These are phyloP conservation scores for Oryzias javanicus DNA, from an alignment of 2,113 vertebrate species.

Conservation along the genomic window DNA sequence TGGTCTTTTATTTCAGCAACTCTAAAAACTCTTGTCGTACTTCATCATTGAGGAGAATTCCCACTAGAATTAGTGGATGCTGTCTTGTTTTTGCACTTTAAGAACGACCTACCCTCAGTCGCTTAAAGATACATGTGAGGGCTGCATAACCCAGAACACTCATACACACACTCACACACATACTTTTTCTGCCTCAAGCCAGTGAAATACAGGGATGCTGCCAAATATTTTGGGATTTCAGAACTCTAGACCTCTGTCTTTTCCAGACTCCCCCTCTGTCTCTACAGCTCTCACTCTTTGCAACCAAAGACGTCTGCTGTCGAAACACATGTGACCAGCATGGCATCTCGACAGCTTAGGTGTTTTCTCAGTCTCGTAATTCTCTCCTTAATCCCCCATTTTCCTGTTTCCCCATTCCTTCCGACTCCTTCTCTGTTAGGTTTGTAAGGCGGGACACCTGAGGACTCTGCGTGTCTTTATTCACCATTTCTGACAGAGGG, in stretches of 20 bases:
- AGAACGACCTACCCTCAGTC: conserved; percentile 30
- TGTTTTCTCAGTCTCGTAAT: conserved; percentile 8
- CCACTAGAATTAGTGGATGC: conserved; percentile 24
- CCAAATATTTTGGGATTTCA: conserved; percentile 71
- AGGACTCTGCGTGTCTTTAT: conserved; percentile 37
- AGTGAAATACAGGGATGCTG: conserved; percentile 48
- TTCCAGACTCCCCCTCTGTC: conserved; percentile 60
- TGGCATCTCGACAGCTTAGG: conserved; percentile 8
- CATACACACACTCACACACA: conserved; percentile 37
- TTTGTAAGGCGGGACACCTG: conserved; percentile 35
- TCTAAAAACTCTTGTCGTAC: conserved; percentile 4
- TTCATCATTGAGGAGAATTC: conserved; percentile 22
- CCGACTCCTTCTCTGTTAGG: background rate
- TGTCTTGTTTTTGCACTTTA: conserved; percentile 22
- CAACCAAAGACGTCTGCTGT: conserved; percentile 30
- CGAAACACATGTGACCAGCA: conserved; percentile 53
- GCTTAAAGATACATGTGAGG: conserved; percentile 15
- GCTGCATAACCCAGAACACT: conserved; percentile 12
- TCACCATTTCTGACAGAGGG: conserved; percentile 51
- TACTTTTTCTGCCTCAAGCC: conserved; percentile 38
- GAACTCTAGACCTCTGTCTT: conserved; percentile 60
- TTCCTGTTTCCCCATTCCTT: background rate
- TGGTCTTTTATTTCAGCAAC: background rate
- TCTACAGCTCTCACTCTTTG: conserved; percentile 39
- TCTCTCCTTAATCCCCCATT: background rate